Percentiles rank a stretch among this genome's conserved stretches.
Conservation (phyloP, 2,797 vertebrate genomes). For the Anabas testudineus region DNA sequence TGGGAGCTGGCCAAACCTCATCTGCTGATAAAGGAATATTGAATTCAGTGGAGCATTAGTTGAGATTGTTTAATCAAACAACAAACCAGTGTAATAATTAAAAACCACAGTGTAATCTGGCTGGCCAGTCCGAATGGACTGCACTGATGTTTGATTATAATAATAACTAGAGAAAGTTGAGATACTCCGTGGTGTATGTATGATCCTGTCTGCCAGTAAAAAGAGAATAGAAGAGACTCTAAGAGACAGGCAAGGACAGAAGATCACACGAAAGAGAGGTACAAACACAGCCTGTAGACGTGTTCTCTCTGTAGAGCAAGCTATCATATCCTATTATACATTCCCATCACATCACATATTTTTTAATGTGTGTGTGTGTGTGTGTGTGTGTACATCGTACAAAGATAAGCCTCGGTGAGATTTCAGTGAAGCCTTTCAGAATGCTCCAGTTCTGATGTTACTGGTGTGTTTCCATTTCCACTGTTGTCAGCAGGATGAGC, state of each 20-base stretch:
- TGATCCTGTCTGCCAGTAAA: background rate
- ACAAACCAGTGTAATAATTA: too few relatives aligned
- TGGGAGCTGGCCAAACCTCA: too few relatives aligned
- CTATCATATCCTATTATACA: conserved; percentile 49
- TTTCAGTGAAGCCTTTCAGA: conserved; percentile 23
- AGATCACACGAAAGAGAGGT: background rate
- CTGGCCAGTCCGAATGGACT: too few relatives aligned
- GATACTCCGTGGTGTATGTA: background rate
- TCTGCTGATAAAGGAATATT: too few relatives aligned
- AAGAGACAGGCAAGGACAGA: conserved; percentile 11
- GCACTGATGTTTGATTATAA: too few relatives aligned
- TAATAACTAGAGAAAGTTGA: too few relatives aligned
- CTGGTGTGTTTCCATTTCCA: background rate
- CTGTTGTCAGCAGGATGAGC: background rate
- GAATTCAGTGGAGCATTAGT: too few relatives aligned
- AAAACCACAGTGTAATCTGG: too few relatives aligned
- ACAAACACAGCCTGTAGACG: too few relatives aligned
- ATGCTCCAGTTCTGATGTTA: background rate
- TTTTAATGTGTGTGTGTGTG: conserved; percentile 37
- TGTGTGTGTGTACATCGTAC: background rate
- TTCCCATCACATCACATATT: conserved; percentile 54
- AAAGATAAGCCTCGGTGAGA: conserved; percentile 13
- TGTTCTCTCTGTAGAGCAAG: conserved; percentile 10
- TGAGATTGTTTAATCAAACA: too few relatives aligned
- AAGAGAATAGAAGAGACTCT: background rate